phyloP scores from a whole-genome alignment of 2,797 vertebrate genomes.

The Atherinosoma microstoma region DNA sequence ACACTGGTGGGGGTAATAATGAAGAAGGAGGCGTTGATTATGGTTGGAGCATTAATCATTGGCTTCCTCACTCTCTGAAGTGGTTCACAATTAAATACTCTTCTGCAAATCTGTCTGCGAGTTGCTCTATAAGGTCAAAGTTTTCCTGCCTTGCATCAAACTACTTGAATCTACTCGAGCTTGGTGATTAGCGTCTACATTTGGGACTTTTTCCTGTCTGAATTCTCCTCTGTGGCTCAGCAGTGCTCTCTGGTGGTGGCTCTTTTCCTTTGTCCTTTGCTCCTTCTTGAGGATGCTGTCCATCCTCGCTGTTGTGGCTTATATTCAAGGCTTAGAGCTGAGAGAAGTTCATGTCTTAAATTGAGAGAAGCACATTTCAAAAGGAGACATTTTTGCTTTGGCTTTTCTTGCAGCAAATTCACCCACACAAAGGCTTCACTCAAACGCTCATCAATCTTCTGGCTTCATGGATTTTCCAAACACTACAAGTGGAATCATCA shows the following conservation, averaged over 20 bases:
- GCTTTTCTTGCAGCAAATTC: slow-evolving; percentile 73
- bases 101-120: slow-evolving; percentile 24
- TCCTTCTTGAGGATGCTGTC: slow-evolving; percentile 12
- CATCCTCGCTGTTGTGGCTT: background rate
- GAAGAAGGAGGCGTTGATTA: slow-evolving; percentile 5
- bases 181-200: slow-evolving; percentile 28
- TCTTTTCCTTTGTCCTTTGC: slow-evolving; percentile 17
- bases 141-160: slow-evolving; percentile 21
- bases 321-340: background rate
- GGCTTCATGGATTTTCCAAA: slow-evolving; percentile 19
- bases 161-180: slow-evolving; percentile 25
- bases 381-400: slow-evolving; percentile 43
- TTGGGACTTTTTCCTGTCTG: slow-evolving; percentile 32
- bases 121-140: slow-evolving; percentile 19
- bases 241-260: slow-evolving; percentile 62
- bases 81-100: slow-evolving; percentile 18
- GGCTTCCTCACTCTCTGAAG: slow-evolving; percentile 10
- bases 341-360: background rate
- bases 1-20: slow-evolving; percentile 30
- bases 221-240: slow-evolving; percentile 26
- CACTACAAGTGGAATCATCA: background rate
- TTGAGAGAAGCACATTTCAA: background rate
- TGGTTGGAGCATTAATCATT: slow-evolving; percentile 35
- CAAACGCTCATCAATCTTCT: slow-evolving; percentile 8
- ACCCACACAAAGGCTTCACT: slow-evolving; percentile 58